phyloP scores from a whole-genome alignment of 2,888 invertebrate species.

The Mesorhabditis belari region DNA sequence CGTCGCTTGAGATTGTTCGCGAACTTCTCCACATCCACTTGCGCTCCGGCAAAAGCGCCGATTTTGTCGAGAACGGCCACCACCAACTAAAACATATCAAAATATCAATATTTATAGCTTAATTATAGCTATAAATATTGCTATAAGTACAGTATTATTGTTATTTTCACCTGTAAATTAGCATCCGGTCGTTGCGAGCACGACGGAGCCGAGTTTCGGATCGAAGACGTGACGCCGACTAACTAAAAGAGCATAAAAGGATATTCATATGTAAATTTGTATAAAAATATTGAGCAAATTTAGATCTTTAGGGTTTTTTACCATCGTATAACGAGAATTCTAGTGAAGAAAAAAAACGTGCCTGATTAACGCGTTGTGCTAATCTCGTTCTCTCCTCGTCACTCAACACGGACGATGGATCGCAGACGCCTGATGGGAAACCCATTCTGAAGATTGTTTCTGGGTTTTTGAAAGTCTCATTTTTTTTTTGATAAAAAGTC shows the following conservation, averaged over 20 bases:
- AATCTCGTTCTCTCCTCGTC: conserved; percentile 43
- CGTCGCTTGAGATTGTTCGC: conserved; percentile 44
- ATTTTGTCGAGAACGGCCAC: conserved; percentile 46
- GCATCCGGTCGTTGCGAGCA: conserved; percentile 38
- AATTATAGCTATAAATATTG: background rate
- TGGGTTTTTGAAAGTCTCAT: too few relatives aligned
- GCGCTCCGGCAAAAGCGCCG: conserved; percentile 32
- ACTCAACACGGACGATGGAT: conserved; percentile 46
- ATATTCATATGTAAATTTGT: background rate
- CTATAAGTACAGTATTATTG: background rate
- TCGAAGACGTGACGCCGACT: conserved; percentile 39
- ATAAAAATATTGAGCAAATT: background rate
- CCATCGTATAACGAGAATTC: too few relatives aligned
- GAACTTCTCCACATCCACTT: conserved; percentile 49
- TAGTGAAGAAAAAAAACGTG: conserved; percentile 1
- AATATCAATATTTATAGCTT: conserved; percentile 1
- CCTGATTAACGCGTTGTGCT: conserved; percentile 40
- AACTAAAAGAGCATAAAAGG: conserved; percentile 19
- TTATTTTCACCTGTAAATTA: conserved; percentile 30
- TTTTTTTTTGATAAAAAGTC: too few relatives aligned
- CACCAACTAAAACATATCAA: conserved; percentile 28
- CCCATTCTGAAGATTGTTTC: background rate
- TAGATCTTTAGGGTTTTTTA: too few relatives aligned
- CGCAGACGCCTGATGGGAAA: conserved; percentile 28
- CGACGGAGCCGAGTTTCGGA: conserved; percentile 45